These are phyloP conservation scores for Emys orbicularis DNA, from an alignment of 2,797 vertebrate genomes.

Conservation along the genomic window DNA sequence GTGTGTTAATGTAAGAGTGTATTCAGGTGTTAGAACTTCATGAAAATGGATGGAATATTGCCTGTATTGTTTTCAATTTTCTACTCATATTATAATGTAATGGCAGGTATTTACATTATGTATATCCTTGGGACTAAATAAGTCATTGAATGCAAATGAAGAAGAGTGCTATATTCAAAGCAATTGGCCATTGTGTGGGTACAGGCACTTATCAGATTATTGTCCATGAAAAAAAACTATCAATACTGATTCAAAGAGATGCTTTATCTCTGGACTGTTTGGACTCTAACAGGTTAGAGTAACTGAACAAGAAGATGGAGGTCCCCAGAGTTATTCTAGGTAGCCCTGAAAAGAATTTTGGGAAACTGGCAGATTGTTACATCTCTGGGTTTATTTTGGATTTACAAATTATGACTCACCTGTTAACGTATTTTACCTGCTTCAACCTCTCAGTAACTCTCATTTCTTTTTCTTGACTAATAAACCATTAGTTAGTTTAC, in stretches of 20 bases:
- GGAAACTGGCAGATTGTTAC: background rate
- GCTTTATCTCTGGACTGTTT: background rate
- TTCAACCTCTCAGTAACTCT: background rate
- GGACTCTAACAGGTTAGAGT: background rate
- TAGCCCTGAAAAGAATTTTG: background rate
- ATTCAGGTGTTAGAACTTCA: background rate
- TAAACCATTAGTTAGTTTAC: background rate
- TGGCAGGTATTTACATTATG: background rate
- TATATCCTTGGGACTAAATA: background rate
- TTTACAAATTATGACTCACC: background rate
- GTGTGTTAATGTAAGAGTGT: background rate
- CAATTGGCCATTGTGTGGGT: background rate
- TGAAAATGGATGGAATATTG: background rate
- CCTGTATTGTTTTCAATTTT: background rate
- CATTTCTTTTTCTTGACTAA: background rate
- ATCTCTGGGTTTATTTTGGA: background rate
- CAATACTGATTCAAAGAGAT: background rate
- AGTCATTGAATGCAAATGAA: background rate
- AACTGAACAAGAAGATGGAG: background rate
- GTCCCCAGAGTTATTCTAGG: background rate
- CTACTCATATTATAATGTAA: background rate
- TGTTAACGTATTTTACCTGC: background rate
- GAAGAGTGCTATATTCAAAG: background rate
- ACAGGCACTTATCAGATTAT: background rate
- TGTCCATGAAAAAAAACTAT: background rate